phyloP scores from a whole-genome alignment of 2,113 vertebrate genomes.

The Ictalurus punctatus region DNA sequence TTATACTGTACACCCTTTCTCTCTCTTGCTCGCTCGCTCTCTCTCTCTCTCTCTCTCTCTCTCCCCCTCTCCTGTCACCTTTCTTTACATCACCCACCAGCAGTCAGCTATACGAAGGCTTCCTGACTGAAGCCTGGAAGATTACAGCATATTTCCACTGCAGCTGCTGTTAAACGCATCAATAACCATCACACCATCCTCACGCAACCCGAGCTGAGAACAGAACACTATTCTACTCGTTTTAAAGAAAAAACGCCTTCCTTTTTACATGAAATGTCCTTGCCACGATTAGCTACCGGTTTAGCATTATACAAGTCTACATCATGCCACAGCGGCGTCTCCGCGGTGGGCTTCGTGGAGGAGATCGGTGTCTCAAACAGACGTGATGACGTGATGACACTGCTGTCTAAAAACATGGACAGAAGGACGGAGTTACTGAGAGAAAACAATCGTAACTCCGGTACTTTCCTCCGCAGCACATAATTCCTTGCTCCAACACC shows the following conservation, averaged over 20 bases:
- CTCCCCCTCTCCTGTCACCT: not conserved
- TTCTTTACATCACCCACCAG: slow-evolving; percentile 7
- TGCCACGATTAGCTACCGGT: not conserved
- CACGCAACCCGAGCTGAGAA: not conserved
- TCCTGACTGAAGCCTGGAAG: not conserved
- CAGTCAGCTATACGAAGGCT: not conserved
- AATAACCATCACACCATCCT: not conserved
- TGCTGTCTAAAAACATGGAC: not conserved
- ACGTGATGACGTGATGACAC: not conserved
- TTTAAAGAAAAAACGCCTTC: not conserved
- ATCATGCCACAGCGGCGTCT: not conserved
- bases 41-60: too few relatives aligned
- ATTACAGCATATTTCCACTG: slow-evolving; percentile 19
- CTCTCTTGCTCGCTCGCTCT: not conserved
- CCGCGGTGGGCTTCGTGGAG: not conserved
- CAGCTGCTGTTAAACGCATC: slow-evolving; percentile 11
- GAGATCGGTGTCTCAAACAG: not conserved
- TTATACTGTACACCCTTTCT: not conserved
- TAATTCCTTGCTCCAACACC: not conserved
- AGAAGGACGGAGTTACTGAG: not conserved
- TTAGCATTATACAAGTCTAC: not conserved
- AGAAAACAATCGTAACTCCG: not conserved
- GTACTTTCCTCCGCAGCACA: not conserved
- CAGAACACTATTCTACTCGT: not conserved
- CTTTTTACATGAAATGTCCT: not conserved